Base-by-base conservation (phyloP, 1,140 invertebrate genomes). In the Cepaea nemoralis region DNA sequence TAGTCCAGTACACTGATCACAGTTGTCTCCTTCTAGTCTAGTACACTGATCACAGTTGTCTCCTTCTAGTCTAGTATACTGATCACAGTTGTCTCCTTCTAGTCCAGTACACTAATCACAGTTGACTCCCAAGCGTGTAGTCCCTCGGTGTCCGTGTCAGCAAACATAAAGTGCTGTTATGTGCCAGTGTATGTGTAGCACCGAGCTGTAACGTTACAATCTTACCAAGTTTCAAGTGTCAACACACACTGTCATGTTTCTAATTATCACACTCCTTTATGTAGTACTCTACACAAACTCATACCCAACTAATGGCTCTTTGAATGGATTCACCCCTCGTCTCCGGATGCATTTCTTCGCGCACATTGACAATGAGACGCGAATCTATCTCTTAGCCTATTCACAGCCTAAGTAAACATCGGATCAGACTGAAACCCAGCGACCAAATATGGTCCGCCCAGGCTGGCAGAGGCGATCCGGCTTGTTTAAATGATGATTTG, bases 401-500 rank as follows among this genome's bases (percentile, higher is more conserved):
- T 63, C 59, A 63, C n/a, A 31, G 27, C 59, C 27, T 63, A 63
- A 63, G 33, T 27, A 63, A 63, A 63, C 59, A 63, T 27, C 2
- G 59, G 27, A n/a, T 31, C 50, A 55, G 50, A 55, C 50, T 10
- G 59, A 55, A 6, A 31, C 27, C 27, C 59, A 8, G 59, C 1
- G n/a, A 63, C 59, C 10, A 63, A 63, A 63, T 63, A 63, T 63
- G 27, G n/a, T 31, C 59, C 59, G 59, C 59, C 59, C 33, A 31
- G n/a, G 59, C 2, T 31, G n/a, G 59, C 27, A 55, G 14, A 55
- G 59, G 59, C 27, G 14, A 45, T 40, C 6, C 69, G 69, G 69
- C 35, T 71, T 71, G 69, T 71, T 71, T 71, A 71, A 71, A 71
- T 45, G 69, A 71, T 45, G 69, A 71, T 45, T 71, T 71, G 69